phyloP scores from a whole-genome alignment of 1,140 invertebrate genomes.

The Panagrolaimus sp. region DNA sequence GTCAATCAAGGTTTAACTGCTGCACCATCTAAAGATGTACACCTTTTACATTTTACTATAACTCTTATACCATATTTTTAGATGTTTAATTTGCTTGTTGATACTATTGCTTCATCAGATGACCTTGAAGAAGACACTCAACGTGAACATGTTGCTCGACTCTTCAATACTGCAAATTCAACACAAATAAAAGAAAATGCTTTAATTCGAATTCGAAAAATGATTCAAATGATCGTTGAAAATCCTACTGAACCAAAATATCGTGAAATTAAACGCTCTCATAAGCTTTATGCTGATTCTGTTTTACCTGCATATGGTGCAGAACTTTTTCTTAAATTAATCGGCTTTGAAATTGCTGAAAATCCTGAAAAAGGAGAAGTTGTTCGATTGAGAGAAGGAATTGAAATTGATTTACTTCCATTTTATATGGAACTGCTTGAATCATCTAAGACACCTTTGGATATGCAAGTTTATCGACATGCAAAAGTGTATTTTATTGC shows the following conservation, averaged over 20 bases:
- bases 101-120: background rate
- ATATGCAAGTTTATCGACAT: background rate
- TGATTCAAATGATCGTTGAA: background rate
- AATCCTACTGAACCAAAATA: slow-evolving; percentile 4
- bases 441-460: background rate
- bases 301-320: background rate
- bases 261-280: background rate
- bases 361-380: background rate
- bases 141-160: background rate
- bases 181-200: slow-evolving; percentile 4
- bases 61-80: background rate
- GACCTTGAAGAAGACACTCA: background rate
- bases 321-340: background rate
- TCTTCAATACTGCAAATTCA: background rate
- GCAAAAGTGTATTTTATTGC: slow-evolving; percentile 1
- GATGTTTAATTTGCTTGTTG: background rate
- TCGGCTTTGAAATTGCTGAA: background rate
- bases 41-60: background rate
- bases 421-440: background rate
- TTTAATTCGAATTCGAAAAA: background rate
- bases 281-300: background rate
- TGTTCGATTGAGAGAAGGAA: background rate
- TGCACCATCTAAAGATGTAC: background rate
- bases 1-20: background rate
- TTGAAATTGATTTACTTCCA: background rate